phyloP scores from a whole-genome alignment of 2,888 invertebrate genomes.

The Eutolmus rufibarbis region DNA sequence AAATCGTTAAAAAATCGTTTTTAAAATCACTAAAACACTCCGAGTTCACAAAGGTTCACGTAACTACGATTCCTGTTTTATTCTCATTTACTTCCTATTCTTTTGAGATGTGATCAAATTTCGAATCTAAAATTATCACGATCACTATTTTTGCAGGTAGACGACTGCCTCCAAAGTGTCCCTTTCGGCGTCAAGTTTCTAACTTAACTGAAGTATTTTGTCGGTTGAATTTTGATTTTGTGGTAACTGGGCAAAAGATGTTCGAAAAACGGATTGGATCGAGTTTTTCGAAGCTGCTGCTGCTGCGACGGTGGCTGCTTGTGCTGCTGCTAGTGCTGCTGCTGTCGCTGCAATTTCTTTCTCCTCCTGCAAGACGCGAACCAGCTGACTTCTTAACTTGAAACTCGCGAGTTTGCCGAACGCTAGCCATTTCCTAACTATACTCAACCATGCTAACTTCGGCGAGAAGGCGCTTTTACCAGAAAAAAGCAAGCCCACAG shows the following conservation, averaged over 20 bases:
- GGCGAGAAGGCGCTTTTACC: neutral
- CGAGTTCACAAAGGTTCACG: neutral
- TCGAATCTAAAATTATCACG: neutral
- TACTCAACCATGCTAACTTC: neutral
- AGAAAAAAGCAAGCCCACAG: neutral
- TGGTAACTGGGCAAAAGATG: conserved; percentile 18
- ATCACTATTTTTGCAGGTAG: neutral
- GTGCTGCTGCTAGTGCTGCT: neutral
- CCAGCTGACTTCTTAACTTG: conserved; percentile 29
- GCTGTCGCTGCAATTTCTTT: conserved; percentile 6
- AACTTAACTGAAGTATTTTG: conserved; percentile 46
- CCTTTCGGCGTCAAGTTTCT: conserved; percentile 41
- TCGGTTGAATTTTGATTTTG: conserved; percentile 45
- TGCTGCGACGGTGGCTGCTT: neutral
- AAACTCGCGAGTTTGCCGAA: neutral
- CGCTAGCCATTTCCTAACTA: neutral
- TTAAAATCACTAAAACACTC: neutral
- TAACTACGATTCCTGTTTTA: neutral
- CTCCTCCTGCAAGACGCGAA: neutral
- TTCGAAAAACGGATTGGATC: conserved; percentile 12
- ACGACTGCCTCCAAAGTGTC: neutral
- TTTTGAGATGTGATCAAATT: neutral
- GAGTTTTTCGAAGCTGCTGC: neutral
- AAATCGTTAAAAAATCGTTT: neutral
- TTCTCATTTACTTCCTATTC: neutral